Percentiles rank a stretch among this genome's conserved stretches.
These are phyloP conservation scores for Psittacara wagleri DNA, from an alignment of 2,113 vertebrate species.

Conservation along the genomic window DNA sequence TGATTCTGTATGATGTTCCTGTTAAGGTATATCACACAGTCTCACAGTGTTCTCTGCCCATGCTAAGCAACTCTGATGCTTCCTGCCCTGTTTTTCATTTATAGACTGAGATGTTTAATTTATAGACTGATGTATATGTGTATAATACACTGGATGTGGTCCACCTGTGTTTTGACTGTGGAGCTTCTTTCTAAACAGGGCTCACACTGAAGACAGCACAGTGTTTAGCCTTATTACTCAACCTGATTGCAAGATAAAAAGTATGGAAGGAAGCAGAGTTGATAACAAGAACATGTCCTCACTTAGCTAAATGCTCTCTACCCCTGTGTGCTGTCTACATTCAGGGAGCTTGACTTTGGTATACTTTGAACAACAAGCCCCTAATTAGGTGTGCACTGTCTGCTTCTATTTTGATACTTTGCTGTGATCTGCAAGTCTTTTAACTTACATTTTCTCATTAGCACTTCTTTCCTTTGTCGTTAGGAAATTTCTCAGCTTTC, in stretches of 20 bases:
- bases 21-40: background rate
- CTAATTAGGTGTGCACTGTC: background rate
- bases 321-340: background rate
- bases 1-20: background rate
- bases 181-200: background rate
- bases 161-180: background rate
- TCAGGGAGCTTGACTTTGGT: background rate
- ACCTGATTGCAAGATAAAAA: background rate
- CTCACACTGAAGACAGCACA: background rate
- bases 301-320: background rate
- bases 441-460: background rate
- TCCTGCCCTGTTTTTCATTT: background rate
- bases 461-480: background rate
- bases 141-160: background rate
- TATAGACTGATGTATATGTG: fast-evolving
- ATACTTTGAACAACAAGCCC: background rate
- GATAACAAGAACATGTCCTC: background rate
- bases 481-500: background rate
- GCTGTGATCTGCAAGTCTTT: background rate
- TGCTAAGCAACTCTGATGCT: background rate
- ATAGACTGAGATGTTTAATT: background rate
- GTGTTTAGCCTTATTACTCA: background rate
- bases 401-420: background rate
- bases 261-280: background rate
- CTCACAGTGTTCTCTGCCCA: background rate